Conservation (phyloP, 2,888 invertebrate genomes). For the Sepioteuthis lessoniana region DNA sequence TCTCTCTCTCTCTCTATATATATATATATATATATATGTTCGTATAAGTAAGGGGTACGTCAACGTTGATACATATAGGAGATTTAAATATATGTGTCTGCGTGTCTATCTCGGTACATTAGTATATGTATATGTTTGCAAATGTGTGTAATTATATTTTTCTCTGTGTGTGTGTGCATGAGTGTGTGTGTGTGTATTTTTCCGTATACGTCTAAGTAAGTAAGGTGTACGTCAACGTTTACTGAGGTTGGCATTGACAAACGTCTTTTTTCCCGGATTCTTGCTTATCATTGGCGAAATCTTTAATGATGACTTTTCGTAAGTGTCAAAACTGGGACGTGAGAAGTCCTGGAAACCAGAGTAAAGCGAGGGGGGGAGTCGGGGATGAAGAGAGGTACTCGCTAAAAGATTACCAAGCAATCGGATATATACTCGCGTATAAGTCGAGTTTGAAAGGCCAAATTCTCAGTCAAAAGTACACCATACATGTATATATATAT, state of each 20-base stretch:
- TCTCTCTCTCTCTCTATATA: background rate
- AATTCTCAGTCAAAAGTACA: too few relatives aligned
- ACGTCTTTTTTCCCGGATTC: background rate
- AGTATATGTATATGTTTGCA: background rate
- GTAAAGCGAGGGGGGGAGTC: background rate
- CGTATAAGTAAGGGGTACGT: too few relatives aligned
- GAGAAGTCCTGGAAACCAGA: background rate
- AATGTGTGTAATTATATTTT: too few relatives aligned
- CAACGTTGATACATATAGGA: background rate
- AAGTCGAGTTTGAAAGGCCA: too few relatives aligned
- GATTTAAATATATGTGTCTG: too few relatives aligned
- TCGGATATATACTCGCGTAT: too few relatives aligned
- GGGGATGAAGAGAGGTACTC: too few relatives aligned
- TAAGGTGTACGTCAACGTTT: background rate
- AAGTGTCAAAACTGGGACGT: conserved; percentile 16
- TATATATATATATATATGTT: background rate
- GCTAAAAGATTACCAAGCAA: too few relatives aligned
- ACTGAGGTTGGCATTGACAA: background rate
- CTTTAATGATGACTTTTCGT: background rate
- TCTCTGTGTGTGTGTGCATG: accelerated
- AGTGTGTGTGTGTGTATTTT: background rate
- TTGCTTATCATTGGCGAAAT: background rate
- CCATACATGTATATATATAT: too few relatives aligned
- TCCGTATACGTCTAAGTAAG: background rate
- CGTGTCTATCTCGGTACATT: too few relatives aligned